A percentile compares a stretch with the other conserved stretches of the same genome.
Conservation (phyloP, 2,797 vertebrate species). For the Distichodus sexfasciatus region DNA sequence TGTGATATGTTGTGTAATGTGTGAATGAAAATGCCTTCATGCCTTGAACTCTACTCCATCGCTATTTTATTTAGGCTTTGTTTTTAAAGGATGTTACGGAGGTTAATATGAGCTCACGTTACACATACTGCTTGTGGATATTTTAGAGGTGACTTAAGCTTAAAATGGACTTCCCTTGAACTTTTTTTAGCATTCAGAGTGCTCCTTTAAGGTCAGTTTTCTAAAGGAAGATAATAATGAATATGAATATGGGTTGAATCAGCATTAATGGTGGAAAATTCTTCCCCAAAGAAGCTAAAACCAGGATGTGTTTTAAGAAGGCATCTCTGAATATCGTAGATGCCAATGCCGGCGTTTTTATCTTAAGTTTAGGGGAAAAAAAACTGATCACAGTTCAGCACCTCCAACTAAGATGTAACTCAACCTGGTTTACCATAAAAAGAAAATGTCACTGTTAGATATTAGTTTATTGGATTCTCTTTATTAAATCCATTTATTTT, state of each 20-base stretch:
- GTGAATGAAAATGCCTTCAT: constrained; percentile 30
- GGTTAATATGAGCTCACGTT: neutral
- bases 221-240: neutral
- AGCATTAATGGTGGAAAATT: neutral
- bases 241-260: neutral
- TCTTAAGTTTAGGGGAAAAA: too few relatives aligned
- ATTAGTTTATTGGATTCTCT: too few relatives aligned
- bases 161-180: too few relatives aligned
- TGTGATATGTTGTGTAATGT: constrained; percentile 30
- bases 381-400: too few relatives aligned
- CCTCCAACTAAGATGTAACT: too few relatives aligned
- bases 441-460: too few relatives aligned
- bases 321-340: neutral
- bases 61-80: neutral
- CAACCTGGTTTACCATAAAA: too few relatives aligned
- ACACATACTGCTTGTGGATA: neutral
- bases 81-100: constrained; percentile 22
- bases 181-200: too few relatives aligned
- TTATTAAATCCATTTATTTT: too few relatives aligned
- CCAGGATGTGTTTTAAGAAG: neutral
- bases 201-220: too few relatives aligned
- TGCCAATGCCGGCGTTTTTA: too few relatives aligned
- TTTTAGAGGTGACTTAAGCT: neutral
- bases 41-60: constrained; percentile 27
- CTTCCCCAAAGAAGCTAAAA: neutral